Percentiles rank a stretch among this genome's conserved stretches.
These are phyloP conservation scores for Coracias cyanogaster DNA, from an alignment of 2,797 vertebrate genomes.

Conservation along the genomic window DNA sequence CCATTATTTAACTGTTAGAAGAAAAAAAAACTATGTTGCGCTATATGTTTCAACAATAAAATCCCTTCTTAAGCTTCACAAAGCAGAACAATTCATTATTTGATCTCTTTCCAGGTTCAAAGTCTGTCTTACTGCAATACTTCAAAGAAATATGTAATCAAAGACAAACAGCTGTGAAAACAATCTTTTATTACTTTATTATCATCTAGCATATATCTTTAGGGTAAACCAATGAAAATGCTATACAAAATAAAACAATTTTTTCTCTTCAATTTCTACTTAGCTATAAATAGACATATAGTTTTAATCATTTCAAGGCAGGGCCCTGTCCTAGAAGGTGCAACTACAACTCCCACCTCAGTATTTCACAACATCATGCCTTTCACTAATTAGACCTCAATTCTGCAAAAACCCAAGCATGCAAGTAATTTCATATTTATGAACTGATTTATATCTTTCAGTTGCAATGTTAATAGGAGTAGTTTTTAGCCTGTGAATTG, in stretches of 20 bases:
- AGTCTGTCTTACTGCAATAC: conserved; percentile 97
- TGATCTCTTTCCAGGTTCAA: conserved; percentile 99
- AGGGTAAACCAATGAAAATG: conserved; percentile 86
- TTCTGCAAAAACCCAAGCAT: conserved; percentile 60
- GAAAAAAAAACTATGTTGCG: conserved; percentile 84
- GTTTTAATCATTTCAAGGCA: conserved; percentile 67
- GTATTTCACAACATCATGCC: conserved; percentile 43
- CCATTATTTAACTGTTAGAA: conserved; percentile 90
- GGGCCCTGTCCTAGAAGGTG: conserved; percentile 26
- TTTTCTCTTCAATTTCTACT: conserved; percentile 70
- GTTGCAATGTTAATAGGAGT: conserved; percentile 51
- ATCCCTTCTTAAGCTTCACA: conserved; percentile 96
- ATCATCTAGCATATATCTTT: conserved; percentile 95
- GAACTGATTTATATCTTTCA: conserved; percentile 70
- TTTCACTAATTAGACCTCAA: conserved; percentile 43
- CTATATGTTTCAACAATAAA: conserved; percentile 98
- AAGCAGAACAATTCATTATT: conserved; percentile 95
- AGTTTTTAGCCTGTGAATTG: conserved; percentile 51
- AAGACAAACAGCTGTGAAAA: conserved; percentile 99
- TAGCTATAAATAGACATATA: conserved; percentile 70
- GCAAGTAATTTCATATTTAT: conserved; percentile 66
- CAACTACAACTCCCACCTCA: neutral
- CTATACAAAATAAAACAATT: conserved; percentile 78
- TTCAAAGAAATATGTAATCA: conserved; percentile 99
- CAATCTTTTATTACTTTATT: conserved; percentile 99